These are phyloP conservation scores for Cryptomyrus ogoouensis DNA, from an alignment of 2,113 vertebrate species.

Conservation along the genomic window DNA sequence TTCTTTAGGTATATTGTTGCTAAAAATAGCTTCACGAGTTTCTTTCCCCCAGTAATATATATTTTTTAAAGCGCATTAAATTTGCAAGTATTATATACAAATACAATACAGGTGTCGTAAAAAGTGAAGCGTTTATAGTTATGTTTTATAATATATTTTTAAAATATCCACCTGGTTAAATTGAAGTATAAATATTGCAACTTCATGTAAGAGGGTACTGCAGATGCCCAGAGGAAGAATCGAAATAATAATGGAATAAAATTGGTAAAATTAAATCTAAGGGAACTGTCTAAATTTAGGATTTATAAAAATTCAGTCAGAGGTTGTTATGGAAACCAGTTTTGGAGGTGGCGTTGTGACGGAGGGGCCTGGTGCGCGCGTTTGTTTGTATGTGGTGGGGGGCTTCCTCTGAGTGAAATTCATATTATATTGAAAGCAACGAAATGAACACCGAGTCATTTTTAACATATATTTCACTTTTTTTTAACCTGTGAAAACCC, in stretches of 20 bases:
- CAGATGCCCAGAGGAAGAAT: background rate
- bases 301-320: conserved; percentile 60
- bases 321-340: conserved; percentile 66
- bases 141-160: background rate
- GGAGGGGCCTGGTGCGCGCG: background rate
- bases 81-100: background rate
- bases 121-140: background rate
- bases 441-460: background rate
- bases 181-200: background rate
- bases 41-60: background rate
- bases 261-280: conserved; percentile 35
- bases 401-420: background rate
- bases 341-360: conserved; percentile 41
- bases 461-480: background rate
- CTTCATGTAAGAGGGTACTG: background rate
- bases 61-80: background rate
- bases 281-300: conserved; percentile 56
- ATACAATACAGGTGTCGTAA: background rate
- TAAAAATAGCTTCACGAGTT: background rate
- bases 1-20: background rate
- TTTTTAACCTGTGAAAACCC: background rate
- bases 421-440: background rate
- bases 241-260: background rate
- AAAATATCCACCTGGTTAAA: background rate
- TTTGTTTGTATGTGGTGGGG: background rate